Percentiles rank a stretch among this genome's conserved stretches.
phyloP scores from a whole-genome alignment of 2,113 vertebrate genomes.

The Heteronetta atricapilla region DNA sequence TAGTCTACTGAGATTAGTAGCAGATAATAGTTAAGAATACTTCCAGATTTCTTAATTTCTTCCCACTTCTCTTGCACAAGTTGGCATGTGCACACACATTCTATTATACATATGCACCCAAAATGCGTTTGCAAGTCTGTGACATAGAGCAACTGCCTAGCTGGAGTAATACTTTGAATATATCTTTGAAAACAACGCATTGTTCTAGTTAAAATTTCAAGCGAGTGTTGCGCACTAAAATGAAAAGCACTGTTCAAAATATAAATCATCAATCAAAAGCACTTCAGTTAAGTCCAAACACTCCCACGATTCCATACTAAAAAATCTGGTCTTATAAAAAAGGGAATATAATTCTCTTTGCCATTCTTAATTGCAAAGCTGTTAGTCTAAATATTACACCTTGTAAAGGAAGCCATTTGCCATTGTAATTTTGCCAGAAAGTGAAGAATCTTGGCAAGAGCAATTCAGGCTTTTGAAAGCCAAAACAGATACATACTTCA shows the following conservation, averaged over 20 bases:
- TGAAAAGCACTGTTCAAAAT: conserved; percentile 61
- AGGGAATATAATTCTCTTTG: conserved; percentile 61
- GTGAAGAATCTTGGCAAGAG: conserved; percentile 61
- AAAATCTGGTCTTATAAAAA: conserved; percentile 70
- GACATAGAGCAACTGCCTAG: not conserved
- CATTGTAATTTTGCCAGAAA: conserved; percentile 70
- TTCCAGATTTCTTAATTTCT: not conserved
- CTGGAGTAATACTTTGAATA: conserved; percentile 10
- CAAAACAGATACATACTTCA: conserved; percentile 66
- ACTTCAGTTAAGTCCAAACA: conserved; percentile 60
- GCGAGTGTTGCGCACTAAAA: conserved; percentile 11
- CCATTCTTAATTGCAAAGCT: conserved; percentile 73
- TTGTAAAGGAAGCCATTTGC: conserved; percentile 72
- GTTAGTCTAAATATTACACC: conserved; percentile 73
- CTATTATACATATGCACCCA: not conserved
- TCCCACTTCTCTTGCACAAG: not conserved
- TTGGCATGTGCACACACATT: not conserved
- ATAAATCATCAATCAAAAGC: conserved; percentile 71
- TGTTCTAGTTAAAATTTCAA: conserved; percentile 50
- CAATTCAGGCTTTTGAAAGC: conserved; percentile 62
- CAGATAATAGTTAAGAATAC: not conserved
- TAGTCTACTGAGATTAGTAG: not conserved
- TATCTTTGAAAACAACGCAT: conserved; percentile 55
- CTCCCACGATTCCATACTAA: conserved; percentile 53
- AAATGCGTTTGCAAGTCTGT: conserved; percentile 15